Percentiles rank a stretch among this genome's conserved stretches.
Evolutionary conservation across 2,888 invertebrate genomes (phyloP).

Genomic region (Dryomyza anilis): DNA sequence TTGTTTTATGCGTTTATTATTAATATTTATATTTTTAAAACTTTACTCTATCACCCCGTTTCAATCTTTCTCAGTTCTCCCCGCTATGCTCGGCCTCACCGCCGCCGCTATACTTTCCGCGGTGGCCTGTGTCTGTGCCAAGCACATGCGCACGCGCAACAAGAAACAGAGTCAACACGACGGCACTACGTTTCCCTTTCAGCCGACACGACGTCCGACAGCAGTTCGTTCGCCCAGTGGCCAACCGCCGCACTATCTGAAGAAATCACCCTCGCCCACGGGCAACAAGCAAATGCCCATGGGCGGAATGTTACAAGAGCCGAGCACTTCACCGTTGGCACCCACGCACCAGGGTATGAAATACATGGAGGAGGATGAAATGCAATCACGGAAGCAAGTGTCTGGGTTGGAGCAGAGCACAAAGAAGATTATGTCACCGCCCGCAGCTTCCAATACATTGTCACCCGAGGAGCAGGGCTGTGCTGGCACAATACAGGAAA

Average conservation of each 20-base stretch:
- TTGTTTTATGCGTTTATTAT: no score
- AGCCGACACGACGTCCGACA: constrained; percentile 61
- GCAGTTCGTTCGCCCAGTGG: constrained; percentile 85
- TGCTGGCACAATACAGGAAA: constrained; percentile 33
- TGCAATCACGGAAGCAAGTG: constrained; percentile 39
- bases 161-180: constrained; percentile 59
- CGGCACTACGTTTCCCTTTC: constrained; percentile 59
- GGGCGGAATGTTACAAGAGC: constrained; percentile 56
- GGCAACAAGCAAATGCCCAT: constrained; percentile 60
- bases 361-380: constrained; percentile 59
- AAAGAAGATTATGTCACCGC: no score
- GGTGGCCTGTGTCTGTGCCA: constrained; percentile 58
- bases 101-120: constrained; percentile 59
- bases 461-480: constrained; percentile 11
- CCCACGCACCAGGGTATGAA: constrained; percentile 51
- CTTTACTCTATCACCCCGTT: not conserved
- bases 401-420: constrained; percentile 28
- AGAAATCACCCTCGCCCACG: constrained; percentile 92
- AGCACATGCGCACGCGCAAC: constrained; percentile 55
- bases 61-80: constrained; percentile 50
- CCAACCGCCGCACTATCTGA: constrained; percentile 79
- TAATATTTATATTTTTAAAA: not conserved
- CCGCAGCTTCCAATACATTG: constrained; percentile 28
- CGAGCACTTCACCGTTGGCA: constrained; percentile 52
- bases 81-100: constrained; percentile 58